Evolutionary conservation across 1,140 invertebrate species (phyloP).

Genomic region (Aphelenchoides besseyi): DNA sequence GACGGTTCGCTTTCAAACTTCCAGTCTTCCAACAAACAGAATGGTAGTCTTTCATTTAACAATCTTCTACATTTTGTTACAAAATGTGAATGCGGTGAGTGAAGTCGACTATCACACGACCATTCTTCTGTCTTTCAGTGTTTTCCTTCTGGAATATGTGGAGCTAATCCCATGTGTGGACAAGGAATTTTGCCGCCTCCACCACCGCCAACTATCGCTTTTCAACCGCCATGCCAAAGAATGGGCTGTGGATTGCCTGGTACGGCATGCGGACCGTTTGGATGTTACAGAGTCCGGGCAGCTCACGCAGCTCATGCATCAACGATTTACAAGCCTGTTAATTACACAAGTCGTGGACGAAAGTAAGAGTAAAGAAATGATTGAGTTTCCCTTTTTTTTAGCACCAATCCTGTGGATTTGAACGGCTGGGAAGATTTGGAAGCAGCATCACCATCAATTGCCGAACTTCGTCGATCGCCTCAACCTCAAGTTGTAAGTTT

Average conservation of each 20-base stretch:
- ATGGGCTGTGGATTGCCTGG: conserved; percentile 13
- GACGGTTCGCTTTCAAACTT: background rate
- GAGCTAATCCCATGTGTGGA: conserved; percentile 13
- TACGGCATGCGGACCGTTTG: conserved; percentile 3
- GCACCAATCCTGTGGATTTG: background rate
- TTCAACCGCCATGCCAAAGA: background rate
- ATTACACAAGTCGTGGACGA: background rate
- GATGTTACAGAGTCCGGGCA: background rate
- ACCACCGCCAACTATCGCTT: background rate
- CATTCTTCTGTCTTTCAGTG: conserved; percentile 10
- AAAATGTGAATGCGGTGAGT: conserved; percentile 1
- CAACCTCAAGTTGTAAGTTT: background rate
- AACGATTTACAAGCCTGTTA: conserved; percentile 16
- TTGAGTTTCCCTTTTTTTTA: background rate
- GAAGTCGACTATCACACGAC: background rate
- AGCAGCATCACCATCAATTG: background rate
- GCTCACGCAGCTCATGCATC: conserved; percentile 5
- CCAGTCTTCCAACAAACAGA: background rate
- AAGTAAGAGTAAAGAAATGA: background rate
- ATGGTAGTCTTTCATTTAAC: background rate
- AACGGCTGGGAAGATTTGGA: conserved; percentile 1
- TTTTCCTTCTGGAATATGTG: conserved; percentile 10
- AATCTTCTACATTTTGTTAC: too few relatives aligned
- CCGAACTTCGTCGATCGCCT: background rate
- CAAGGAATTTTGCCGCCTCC: background rate